Evolutionary conservation across 2,113 vertebrate genomes (phyloP), one percentile per base, ranked within the genome.

Genomic region (Empidonax traillii): DNA sequence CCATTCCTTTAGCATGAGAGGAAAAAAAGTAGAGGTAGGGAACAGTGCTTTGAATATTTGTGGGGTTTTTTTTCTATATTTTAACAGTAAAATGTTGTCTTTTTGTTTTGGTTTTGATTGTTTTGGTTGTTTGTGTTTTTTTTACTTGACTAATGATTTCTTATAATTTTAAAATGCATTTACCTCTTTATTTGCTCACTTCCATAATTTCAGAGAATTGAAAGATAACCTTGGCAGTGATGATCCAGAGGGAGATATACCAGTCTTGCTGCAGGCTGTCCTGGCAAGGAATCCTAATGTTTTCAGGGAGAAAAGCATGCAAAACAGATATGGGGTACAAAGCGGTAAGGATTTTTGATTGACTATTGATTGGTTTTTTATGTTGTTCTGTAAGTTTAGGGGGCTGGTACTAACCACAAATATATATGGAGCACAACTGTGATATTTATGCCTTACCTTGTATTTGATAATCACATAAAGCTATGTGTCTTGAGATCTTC

Each of bases 211-310:
- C 96, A 99, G 99, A 99, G 99, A 99, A 82, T 97, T 99, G 97
- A 99, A 99, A 98, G 99, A 99, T 97, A 99, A 99, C 98, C 98
- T 99, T 98, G 99, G 99, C 89, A 99, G 99, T 78, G 99, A 99
- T 99, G 99, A 99, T 97, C 99, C 99, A 69, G 99, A 99, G 95
- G 99, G 99, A 88, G 99, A 99, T 93, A 98, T 99, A 90, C 99
- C 99, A 75, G 98, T 99, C 96, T 98, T 99, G 98, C 98, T 99
- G 96, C 99, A 99, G 98, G 98, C 99, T 84, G 98, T 99, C 97
- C 97, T 99, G 98, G 98, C 99, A 98, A 99, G 99, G 97, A 99
- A 99, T 98, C 99, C 99, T 96, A 99, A 99, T 90, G 99, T 99
- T 97, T 99, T 99, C 98, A 99, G 99, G 98, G 99, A 99, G 98